Percentiles rank a stretch among this genome's conserved stretches.
Evolutionary conservation across 35 echinoderm and acorn worm genomes (phyloP).

Genomic region (Lytechinus pictus): DNA sequence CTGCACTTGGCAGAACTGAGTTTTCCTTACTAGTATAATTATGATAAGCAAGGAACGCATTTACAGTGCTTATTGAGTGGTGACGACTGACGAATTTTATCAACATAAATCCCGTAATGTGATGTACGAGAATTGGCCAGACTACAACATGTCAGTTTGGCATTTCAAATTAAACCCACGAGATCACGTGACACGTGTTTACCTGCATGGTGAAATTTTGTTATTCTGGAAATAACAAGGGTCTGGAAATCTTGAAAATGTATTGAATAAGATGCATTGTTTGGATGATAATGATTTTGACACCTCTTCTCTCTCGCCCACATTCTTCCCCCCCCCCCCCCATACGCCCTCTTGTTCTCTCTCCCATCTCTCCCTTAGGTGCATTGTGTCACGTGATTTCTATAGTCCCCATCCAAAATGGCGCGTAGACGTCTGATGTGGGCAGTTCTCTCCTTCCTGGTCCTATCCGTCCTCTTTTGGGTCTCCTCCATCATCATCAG

Average conservation of each 20-base stretch:
- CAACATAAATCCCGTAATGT: too few species aligned
- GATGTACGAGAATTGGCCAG: too few species aligned
- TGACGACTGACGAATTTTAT: too few species aligned
- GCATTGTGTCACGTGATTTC: not conserved
- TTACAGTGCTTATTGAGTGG: too few species aligned
- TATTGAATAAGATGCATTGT: not conserved
- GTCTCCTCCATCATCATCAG: constrained; percentile 9
- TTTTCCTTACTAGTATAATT: too few species aligned
- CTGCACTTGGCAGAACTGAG: too few species aligned
- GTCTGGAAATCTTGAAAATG: not conserved
- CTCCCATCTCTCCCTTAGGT: not conserved
- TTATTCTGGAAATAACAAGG: not conserved
- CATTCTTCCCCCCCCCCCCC: not conserved
- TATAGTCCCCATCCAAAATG: constrained; percentile 24
- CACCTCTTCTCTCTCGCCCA: not conserved
- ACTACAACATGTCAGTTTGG: not conserved
- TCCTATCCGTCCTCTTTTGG: constrained; percentile 15
- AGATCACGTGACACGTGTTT: not conserved
- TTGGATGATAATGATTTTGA: not conserved
- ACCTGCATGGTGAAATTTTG: not conserved
- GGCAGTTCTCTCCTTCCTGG: not conserved
- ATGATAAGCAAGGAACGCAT: too few species aligned
- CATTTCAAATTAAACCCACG: not conserved
- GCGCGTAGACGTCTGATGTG: constrained; percentile 30
- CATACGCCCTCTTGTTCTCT: not conserved